Evolutionary conservation across 2,797 vertebrate genomes (phyloP).

Genomic region (Phoeniculus purpureus): DNA sequence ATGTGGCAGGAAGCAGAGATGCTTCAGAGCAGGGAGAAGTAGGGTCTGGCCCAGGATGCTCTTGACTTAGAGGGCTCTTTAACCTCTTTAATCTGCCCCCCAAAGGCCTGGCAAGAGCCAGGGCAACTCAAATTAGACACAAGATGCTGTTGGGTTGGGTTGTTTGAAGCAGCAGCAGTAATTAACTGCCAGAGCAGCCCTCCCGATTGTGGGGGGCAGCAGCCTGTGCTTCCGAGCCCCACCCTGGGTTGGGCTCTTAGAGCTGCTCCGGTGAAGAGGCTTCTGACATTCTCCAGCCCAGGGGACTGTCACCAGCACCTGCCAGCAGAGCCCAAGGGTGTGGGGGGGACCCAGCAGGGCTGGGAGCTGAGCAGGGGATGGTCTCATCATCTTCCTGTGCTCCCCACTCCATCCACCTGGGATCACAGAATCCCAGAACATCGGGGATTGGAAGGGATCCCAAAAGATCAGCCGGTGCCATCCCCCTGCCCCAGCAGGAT

Average conservation of each 20-base stretch:
- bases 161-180: neutral
- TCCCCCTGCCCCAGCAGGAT: no score
- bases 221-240: accelerated
- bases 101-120: neutral
- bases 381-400: neutral
- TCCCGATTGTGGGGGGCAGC: accelerated
- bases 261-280: neutral
- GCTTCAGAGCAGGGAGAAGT: neutral
- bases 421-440: neutral
- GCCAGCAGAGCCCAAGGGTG: neutral
- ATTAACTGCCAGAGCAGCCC: neutral
- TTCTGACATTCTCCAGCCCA: neutral
- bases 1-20: neutral
- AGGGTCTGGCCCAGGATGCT: neutral
- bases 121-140: neutral
- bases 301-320: neutral
- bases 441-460: no score
- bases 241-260: neutral
- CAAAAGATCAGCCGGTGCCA: no score
- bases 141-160: neutral
- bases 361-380: neutral
- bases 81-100: neutral
- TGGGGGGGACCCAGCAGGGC: neutral
- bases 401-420: neutral
- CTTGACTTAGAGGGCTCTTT: neutral